Conservation (phyloP, 2,113 vertebrate species). For the Pachypanchax playfairii region DNA sequence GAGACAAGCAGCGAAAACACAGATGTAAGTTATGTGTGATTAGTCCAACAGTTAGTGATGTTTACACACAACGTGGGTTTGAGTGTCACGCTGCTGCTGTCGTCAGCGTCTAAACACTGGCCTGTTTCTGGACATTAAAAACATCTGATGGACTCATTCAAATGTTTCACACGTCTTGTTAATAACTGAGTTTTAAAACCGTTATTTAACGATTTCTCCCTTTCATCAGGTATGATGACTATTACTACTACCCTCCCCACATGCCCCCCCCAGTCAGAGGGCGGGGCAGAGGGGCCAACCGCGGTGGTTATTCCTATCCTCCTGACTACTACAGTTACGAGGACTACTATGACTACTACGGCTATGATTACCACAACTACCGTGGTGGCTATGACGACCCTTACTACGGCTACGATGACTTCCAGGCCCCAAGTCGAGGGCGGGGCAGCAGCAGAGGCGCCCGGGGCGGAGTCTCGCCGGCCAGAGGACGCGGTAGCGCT, state of each 20-base stretch:
- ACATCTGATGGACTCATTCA: too few relatives aligned
- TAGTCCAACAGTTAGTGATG: too few relatives aligned
- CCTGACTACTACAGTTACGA: conserved; percentile 98
- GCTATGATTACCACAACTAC: conserved; percentile 98
- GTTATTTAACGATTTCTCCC: too few relatives aligned
- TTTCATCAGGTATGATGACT: conserved; percentile 93
- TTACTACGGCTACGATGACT: conserved; percentile 98
- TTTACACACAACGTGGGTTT: too few relatives aligned
- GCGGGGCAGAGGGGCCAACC: conserved; percentile 88
- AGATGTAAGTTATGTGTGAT: conserved; percentile 87
- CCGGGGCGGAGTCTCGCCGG: conserved; percentile 87
- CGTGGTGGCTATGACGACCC: conserved; percentile 98
- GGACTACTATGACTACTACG: conserved; percentile 99
- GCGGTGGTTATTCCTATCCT: conserved; percentile 93
- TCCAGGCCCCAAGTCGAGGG: conserved; percentile 91
- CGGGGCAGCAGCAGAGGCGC: conserved; percentile 84
- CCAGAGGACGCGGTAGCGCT: conserved; percentile 88
- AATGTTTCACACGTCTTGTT: too few relatives aligned
- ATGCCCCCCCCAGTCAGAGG: conserved; percentile 92
- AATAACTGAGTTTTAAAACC: too few relatives aligned
- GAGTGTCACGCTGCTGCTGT: too few relatives aligned
- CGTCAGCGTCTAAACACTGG: too few relatives aligned
- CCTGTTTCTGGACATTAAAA: too few relatives aligned
- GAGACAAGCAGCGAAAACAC: conserved; percentile 95
- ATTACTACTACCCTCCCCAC: conserved; percentile 97